Base-by-base conservation (phyloP, 2,888 invertebrate species). In the Synergus laeviventris region DNA sequence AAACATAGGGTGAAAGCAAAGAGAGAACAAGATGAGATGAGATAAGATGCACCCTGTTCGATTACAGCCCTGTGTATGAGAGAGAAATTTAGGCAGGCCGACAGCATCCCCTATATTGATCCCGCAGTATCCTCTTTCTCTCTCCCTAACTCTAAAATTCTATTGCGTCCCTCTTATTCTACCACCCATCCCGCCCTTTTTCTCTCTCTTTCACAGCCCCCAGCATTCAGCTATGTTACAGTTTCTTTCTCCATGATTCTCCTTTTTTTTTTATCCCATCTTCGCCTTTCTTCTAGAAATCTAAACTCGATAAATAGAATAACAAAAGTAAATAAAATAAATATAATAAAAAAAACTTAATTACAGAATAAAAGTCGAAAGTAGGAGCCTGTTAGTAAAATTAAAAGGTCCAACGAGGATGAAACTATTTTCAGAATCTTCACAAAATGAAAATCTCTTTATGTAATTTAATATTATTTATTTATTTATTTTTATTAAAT, bases 21-120 rank as follows among this genome's bases (percentile, higher is more conserved):
- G 24, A 66, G 66, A 45, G 70, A 31, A 24, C 8, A 11, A 45
- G 24, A 45, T 49, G 49, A 70, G 31, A 70, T 70, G 36, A 45
- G 24, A 45, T 49, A 31, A 70, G 31, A 70, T 70, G 49, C 70
- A 70, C 49, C 70, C 70, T n/a, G 49, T 49, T 49, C 31, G 70
- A 49, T 36, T 70, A 70, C 70, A 70, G 70, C 70, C 70, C 49
- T 70, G 70, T 49, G 45, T 70, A n/a, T 70, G 70, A 70, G 70
- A 59, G 73, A 76, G 74, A 66, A 70, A 78, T 73, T 76, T 76
- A 74, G 76, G 77, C 59, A 77, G 74, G 78, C 76, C 60, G 24
- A 42, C 62, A 74, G 74, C 83, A 83, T 83, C 81, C 79, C 76
- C 79, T 81, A 85, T 85, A 83, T 85, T 83, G 84, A 84, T 85